Base-by-base conservation (phyloP, 2,113 vertebrate species). In the Pycnonotus jocosus region DNA sequence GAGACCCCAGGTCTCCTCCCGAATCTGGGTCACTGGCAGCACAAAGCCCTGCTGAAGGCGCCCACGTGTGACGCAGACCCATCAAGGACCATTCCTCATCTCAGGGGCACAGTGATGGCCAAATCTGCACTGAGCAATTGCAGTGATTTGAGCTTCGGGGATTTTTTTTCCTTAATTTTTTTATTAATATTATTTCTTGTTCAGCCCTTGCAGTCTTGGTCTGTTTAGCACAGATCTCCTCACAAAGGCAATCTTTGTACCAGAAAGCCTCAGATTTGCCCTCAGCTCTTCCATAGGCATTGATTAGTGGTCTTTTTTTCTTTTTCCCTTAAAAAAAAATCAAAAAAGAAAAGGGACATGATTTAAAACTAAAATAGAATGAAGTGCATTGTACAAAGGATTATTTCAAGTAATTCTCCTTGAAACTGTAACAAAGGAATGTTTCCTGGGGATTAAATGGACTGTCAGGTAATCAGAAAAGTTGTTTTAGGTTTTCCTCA, bases 391-490 rank as follows among this genome's bases (percentile, higher is more conserved):
- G 97, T 98, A 98, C 98, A 98, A 98, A 98, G 97, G 98, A 98
- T 98, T 98, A 98, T 98, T 98, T 98, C 98, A 98, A 98, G 98
- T 98, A 98, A 98, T 98, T 98, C 98, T 98, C 97, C 98, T 98
- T 98, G 98, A 98, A 98, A 98, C 97, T 97, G 93, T 98, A 98
- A 98, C 98, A 98, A 98, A 98, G 97, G 96, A 98, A 98, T 98
- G 96, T 98, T 98, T 98, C 98, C 98, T 97, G 97, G 97, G 97
- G 98, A 98, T 98, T 98, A 98, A 98, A 98, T 98, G 98, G 97
- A 98, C 98, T 98, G 98, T 98, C 98, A 98, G 97, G 98, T 98
- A 98, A 98, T 98, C 98, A 98, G 98, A 98, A 98, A 98, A 98
- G 97, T 98, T 98, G 97, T 98, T 98, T 98, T 96, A 98, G 97